phyloP scores from a whole-genome alignment of 2,797 vertebrate genomes.

The Falco cherrug region DNA sequence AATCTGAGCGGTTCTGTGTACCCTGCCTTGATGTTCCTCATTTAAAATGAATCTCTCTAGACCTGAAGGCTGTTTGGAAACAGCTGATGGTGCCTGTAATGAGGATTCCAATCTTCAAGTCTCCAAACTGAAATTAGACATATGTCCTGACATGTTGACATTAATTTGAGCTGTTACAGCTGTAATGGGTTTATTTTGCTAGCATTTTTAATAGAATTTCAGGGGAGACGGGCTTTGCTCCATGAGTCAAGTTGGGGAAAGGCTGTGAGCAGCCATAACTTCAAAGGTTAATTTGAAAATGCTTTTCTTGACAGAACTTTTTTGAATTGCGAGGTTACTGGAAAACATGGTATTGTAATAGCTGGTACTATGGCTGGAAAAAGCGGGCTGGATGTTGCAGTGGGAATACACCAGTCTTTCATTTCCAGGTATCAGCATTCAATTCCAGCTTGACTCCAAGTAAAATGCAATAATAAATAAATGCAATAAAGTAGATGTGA shows the following conservation, averaged over 20 bases:
- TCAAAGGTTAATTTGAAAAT: slow-evolving; percentile 68
- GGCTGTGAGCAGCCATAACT: slow-evolving; percentile 30
- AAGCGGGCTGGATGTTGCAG: not conserved
- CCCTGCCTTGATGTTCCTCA: slow-evolving; percentile 52
- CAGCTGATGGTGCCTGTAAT: slow-evolving; percentile 63
- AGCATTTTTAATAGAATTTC: slow-evolving; percentile 64
- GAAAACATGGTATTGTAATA: not conserved
- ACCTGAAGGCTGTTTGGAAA: slow-evolving; percentile 67
- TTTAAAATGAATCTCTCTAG: slow-evolving; percentile 63
- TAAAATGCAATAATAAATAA: not conserved
- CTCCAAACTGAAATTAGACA: slow-evolving; percentile 69
- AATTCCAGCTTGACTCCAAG: not conserved
- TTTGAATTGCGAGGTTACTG: slow-evolving; percentile 4
- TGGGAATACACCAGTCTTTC: not conserved
- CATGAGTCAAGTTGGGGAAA: not conserved
- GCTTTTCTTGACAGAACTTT: slow-evolving; percentile 16
- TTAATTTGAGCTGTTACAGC: slow-evolving; percentile 66
- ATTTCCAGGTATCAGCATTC: not conserved
- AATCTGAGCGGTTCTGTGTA: slow-evolving; percentile 41
- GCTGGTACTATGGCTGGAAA: not conserved
- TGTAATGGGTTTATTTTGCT: slow-evolving; percentile 61
- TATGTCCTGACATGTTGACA: slow-evolving; percentile 67
- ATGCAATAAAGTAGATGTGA: not conserved
- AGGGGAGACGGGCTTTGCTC: slow-evolving; percentile 13
- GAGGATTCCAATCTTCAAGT: slow-evolving; percentile 65